These are phyloP conservation scores for Oncorhynchus nerka DNA, from an alignment of 2,113 vertebrate genomes.

Conservation along the genomic window DNA sequence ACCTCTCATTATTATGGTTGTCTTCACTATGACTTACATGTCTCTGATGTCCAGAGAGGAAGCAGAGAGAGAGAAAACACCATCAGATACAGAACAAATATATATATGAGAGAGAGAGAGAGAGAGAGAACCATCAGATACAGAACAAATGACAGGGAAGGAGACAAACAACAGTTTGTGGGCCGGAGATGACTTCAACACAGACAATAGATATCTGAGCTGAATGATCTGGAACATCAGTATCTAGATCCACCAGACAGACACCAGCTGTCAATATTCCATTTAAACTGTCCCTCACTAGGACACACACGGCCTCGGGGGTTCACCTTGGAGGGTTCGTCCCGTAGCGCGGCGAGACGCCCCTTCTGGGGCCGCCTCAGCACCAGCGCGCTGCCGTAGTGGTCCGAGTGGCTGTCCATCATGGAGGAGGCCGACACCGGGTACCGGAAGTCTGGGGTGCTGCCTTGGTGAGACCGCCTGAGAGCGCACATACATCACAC, in stretches of 20 bases:
- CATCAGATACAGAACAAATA: not conserved
- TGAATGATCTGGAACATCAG: too few species aligned
- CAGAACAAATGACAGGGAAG: not conserved
- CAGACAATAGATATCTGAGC: too few species aligned
- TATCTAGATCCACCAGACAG: too few species aligned
- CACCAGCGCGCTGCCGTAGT: conserved; percentile 83
- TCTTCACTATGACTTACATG: conserved; percentile 65
- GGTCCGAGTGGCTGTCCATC: conserved; percentile 81
- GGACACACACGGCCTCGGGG: not conserved
- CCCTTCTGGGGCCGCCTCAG: conserved; percentile 90
- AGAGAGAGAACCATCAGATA: conserved; percentile 35
- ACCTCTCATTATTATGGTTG: not conserved
- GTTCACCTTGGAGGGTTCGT: conserved; percentile 91
- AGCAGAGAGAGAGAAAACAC: conserved; percentile 50
- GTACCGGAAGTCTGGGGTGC: conserved; percentile 90
- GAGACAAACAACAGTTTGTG: not conserved
- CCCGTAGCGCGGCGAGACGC: conserved; percentile 85
- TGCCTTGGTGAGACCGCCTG: conserved; percentile 83
- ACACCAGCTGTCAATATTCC: too few species aligned
- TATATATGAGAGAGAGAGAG: conserved; percentile 31
- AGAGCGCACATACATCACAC: not conserved
- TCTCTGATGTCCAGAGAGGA: conserved; percentile 66
- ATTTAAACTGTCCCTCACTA: not conserved
- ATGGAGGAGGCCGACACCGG: conserved; percentile 79
- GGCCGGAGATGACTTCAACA: not conserved